A percentile compares a stretch with the other conserved stretches of the same genome.
These are phyloP conservation scores for Conus betulinus DNA, from an alignment of 1,140 invertebrate genomes.

Conservation along the genomic window DNA sequence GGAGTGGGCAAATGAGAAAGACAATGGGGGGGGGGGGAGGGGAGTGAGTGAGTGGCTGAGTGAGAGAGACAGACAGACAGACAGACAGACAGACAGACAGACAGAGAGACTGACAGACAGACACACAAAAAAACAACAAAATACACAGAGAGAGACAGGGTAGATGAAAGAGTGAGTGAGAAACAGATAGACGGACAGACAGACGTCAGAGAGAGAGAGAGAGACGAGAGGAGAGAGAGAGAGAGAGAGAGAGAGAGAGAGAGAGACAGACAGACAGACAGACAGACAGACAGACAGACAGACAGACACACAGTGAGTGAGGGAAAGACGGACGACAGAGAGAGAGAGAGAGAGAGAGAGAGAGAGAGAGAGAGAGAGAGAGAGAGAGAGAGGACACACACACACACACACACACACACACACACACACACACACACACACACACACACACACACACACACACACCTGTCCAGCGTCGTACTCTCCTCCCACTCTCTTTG, in stretches of 20 bases:
- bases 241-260: slow-evolving; percentile 21
- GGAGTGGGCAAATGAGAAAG: neutral
- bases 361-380: neutral
- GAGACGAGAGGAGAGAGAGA: neutral
- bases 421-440: too few species aligned
- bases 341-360: neutral
- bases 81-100: slow-evolving; percentile 11
- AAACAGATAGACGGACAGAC: slow-evolving; percentile 22
- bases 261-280: neutral
- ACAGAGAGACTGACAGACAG: slow-evolving; percentile 2
- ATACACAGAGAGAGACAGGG: slow-evolving; percentile 11
- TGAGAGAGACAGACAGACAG: neutral
- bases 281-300: neutral
- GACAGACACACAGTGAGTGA: neutral
- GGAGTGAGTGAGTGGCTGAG: neutral
- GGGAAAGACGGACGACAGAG: too few species aligned
- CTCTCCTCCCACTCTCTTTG: neutral
- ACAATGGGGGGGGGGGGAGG: neutral
- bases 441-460: too few species aligned
- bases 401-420: neutral
- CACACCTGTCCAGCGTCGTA: neutral
- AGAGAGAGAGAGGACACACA: too few species aligned
- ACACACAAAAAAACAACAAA: neutral
- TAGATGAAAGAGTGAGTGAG: slow-evolving; percentile 8
- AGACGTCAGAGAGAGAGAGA: slow-evolving; percentile 2